Conservation (phyloP, 2,888 invertebrate species). For the Drosophila phalerata region DNA sequence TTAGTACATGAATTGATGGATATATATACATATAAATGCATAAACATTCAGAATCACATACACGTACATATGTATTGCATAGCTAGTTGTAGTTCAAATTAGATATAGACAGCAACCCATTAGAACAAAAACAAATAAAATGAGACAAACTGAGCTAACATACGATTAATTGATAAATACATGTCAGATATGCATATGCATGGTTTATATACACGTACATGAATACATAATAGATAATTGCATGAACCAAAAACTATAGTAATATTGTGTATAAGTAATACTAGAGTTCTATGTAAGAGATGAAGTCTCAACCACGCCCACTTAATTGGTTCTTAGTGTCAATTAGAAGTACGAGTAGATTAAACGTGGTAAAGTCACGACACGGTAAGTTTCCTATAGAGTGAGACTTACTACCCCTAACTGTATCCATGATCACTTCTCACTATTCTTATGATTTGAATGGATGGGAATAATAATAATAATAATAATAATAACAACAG, state of each 20-base stretch:
- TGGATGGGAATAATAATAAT: constrained; percentile 1
- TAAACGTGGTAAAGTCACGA: constrained; percentile 23
- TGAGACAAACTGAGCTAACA: constrained; percentile 12
- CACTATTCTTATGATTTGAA: neutral
- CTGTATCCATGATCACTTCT: neutral
- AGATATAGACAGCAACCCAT: constrained; percentile 27
- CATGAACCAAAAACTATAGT: constrained; percentile 21
- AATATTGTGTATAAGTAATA: constrained; percentile 12
- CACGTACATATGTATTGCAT: constrained; percentile 23
- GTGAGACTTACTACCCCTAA: constrained; percentile 2
- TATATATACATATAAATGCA: constrained; percentile 10
- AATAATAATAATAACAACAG: neutral
- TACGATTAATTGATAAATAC: constrained; percentile 10
- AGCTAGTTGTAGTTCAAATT: constrained; percentile 51
- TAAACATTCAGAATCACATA: constrained; percentile 14
- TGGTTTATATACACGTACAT: constrained; percentile 11
- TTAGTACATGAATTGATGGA: constrained; percentile 39
- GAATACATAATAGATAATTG: constrained; percentile 19
- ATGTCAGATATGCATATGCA: constrained; percentile 2
- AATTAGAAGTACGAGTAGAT: constrained; percentile 47
- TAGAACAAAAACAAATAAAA: neutral
- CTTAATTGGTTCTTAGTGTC: constrained; percentile 56
- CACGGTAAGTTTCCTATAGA: constrained; percentile 3
- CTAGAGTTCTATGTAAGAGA: constrained; percentile 5
- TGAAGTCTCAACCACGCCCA: constrained; percentile 26